phyloP scores from a whole-genome alignment of 2,113 vertebrate species.

The Hoplias malabaricus region DNA sequence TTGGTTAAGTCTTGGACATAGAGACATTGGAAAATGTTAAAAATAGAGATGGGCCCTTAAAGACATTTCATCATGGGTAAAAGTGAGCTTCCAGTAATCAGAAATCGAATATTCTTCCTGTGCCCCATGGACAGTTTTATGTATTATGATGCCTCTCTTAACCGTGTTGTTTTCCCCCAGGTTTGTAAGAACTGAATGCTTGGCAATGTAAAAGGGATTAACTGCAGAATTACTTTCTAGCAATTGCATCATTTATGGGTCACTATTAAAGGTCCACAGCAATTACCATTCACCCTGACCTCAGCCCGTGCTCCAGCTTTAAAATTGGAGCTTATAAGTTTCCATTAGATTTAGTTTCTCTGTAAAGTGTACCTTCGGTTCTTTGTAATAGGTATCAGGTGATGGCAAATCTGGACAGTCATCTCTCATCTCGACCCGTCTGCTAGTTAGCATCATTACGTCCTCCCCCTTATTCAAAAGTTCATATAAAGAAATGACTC shows the following conservation, averaged over 20 bases:
- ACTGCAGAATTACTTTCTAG: not conserved
- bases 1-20: no score
- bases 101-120: no score
- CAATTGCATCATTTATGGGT: not conserved
- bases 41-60: no score
- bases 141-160: no score
- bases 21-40: no score
- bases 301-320: not conserved
- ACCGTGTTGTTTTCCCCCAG: no score
- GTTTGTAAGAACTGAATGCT: no score
- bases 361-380: not conserved
- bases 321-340: not conserved
- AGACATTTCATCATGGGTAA: no score
- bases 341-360: not conserved
- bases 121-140: no score
- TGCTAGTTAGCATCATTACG: constrained; percentile 9
- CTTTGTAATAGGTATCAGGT: no score
- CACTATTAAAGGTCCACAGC: not conserved
- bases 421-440: not conserved
- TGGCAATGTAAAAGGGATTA: no score
- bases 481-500: constrained; percentile 39
- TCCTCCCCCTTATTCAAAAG: constrained; percentile 14
- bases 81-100: no score
- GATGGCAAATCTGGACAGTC: not conserved
- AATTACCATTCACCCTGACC: not conserved